Conservation (phyloP, 2,113 vertebrate species). For the human (Homo sapiens) region GRCh38 chr3:147371501-147372000, state of each 20-base stretch:
- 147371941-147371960: background rate
- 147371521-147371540: background rate
- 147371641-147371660: background rate
- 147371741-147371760: background rate
- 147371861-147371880: background rate
- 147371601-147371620: rapidly evolving
- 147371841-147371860: background rate
- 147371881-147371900: background rate
- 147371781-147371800: background rate
- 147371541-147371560: background rate
- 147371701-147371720: background rate
- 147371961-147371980: background rate
- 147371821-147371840: background rate
- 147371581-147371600: background rate
- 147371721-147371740: no score
- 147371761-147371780: background rate
- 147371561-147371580: background rate
- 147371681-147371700: background rate
- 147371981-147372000: rapidly evolving
- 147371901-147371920: background rate
- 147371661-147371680: background rate
- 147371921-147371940: background rate
- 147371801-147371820: background rate
- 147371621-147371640: background rate
- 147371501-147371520: background rate